These are phyloP conservation scores for Popillia japonica DNA, from an alignment of 1,140 invertebrate species.

Conservation along the genomic window DNA sequence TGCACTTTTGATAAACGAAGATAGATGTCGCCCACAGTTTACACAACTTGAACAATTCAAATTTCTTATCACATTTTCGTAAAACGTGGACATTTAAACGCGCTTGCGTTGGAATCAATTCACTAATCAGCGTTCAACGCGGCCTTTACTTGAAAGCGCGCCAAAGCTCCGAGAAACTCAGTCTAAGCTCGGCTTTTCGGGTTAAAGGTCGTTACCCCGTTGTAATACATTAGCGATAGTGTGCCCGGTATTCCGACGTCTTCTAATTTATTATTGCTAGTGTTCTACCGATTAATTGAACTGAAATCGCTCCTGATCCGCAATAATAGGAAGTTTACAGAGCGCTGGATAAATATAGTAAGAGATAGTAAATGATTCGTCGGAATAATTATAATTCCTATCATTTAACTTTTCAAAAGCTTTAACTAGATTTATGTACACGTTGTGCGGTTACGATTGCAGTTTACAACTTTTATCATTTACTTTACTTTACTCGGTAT, in stretches of 20 bases:
- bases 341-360: neutral
- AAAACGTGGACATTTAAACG: slow-evolving; percentile 13
- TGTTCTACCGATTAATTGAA: neutral
- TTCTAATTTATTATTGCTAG: neutral
- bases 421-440: neutral
- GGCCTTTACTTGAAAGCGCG: slow-evolving; percentile 38
- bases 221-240: neutral
- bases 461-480: neutral
- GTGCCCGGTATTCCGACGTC: neutral
- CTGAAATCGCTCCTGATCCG: neutral
- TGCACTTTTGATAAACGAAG: neutral
- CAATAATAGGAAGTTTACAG: neutral
- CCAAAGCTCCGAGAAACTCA: slow-evolving; percentile 40
- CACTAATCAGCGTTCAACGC: slow-evolving; percentile 7
- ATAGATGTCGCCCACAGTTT: neutral
- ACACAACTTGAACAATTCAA: neutral
- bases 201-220: slow-evolving; percentile 40
- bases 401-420: too few species aligned
- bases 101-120: neutral
- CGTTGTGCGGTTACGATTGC: neutral
- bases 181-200: slow-evolving; percentile 43
- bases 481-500: neutral
- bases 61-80: slow-evolving; percentile 24
- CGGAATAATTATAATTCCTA: too few species aligned
- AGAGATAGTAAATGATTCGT: neutral